phyloP scores from a whole-genome alignment of 2,113 vertebrate genomes.

The Zootoca vivipara region DNA sequence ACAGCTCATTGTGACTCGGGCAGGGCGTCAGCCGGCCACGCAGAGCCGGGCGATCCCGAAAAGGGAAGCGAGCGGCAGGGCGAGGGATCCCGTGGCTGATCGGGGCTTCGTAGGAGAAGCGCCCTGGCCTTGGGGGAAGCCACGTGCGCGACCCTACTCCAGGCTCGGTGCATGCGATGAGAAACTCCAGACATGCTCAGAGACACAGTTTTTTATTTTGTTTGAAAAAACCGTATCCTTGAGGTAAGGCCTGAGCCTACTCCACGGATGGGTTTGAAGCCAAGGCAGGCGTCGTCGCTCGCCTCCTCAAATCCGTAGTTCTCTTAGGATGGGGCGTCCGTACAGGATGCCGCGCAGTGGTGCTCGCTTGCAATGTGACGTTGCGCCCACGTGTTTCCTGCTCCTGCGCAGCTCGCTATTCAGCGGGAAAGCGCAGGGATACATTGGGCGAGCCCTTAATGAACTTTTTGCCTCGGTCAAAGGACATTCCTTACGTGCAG shows the following conservation, averaged over 20 bases:
- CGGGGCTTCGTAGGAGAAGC: background rate
- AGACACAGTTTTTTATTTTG: background rate
- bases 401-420: background rate
- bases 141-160: background rate
- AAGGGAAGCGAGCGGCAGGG: background rate
- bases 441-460: background rate
- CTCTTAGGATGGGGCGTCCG: background rate
- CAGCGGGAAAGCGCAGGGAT: background rate
- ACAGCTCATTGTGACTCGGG: slow-evolving; percentile 21
- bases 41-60: background rate
- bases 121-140: background rate
- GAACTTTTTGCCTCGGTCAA: background rate
- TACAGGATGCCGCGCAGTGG: background rate
- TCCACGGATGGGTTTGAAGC: accelerated
- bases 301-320: background rate
- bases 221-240: background rate
- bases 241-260: background rate
- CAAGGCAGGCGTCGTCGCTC: background rate
- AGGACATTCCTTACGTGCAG: too few relatives aligned
- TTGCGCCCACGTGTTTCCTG: background rate
- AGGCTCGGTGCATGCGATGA: background rate
- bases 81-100: too few relatives aligned
- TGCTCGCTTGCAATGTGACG: background rate
- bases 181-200: background rate
- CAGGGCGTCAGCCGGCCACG: background rate